Evolutionary conservation across 1,140 invertebrate species (phyloP), one percentile per base, ranked within the genome.

Genomic region (Scaptomyza hsui): DNA sequence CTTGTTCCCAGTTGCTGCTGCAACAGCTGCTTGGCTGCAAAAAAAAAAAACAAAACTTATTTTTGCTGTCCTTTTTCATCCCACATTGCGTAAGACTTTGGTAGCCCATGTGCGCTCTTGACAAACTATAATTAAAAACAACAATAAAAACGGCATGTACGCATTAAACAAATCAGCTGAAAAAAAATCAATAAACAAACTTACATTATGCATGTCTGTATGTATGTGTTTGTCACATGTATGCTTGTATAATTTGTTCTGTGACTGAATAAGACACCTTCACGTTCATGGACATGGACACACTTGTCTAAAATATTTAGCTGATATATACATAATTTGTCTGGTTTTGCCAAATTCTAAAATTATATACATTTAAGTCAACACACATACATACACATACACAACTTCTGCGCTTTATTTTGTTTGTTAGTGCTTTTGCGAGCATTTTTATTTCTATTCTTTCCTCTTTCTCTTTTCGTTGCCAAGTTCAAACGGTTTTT

Each of bases 241-340:
- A 51, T n/a, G n/a, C n/a, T n/a, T n/a, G n/a, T n/a, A 35, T 35
- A 12, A 35, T 57, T 42, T 49, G 37, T 35, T 35, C 45, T 39
- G n/a, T 37, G 19, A 19, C 37, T 61, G 42, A 64, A 62, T 29
- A 60, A 56, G 71, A 77, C 73, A 86, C 81, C 81, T 86, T 86
- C 77, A 71, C 39, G 49, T 86, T 60, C 81, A 85, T 85, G 81
- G 81, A 77, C 76, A 83, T 65, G 69, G 63, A 74, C 78, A 57
- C 39, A 48, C 24, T 4, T 42, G 37, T 52, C 35, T 53, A 4
- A 59, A 24, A 59, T 41, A 42, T 29, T 24, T 4, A 39, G 1
- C 3, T 3, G 1, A 35, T 35, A 37, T 47, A 32, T 45, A 16
- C 3, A 24, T 41, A 65, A 60, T 39, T 49, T 29, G 59, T 79